Conservation (phyloP, 1,140 invertebrate genomes). For the Danaus plexippus region DNA sequence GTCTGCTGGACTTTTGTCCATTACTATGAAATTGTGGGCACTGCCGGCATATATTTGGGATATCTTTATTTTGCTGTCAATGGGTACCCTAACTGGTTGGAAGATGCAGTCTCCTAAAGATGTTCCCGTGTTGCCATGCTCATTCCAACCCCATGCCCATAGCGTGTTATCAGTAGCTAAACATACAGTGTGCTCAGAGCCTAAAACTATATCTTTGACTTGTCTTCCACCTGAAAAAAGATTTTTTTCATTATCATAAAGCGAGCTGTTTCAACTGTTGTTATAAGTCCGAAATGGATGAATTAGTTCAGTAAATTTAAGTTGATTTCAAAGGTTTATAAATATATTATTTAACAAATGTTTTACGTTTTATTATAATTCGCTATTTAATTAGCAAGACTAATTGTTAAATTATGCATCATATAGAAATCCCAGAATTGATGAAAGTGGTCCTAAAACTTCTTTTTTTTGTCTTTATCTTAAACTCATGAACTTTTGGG, state of each 20-base stretch:
- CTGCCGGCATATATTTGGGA: constrained; percentile 56
- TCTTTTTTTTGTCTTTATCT: too few species aligned
- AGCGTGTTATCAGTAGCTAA: constrained; percentile 74
- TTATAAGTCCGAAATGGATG: too few species aligned
- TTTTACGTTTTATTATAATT: too few species aligned
- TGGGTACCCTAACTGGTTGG: constrained; percentile 38
- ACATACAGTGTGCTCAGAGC: constrained; percentile 84
- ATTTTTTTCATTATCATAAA: neutral
- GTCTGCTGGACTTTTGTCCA: constrained; percentile 16
- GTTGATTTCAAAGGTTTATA: too few species aligned
- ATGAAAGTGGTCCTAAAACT: too few species aligned
- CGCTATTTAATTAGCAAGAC: too few species aligned
- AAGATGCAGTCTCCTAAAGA: constrained; percentile 75
- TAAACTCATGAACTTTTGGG: too few species aligned
- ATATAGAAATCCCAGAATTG: too few species aligned
- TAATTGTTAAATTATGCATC: too few species aligned
- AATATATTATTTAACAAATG: too few species aligned
- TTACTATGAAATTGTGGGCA: constrained; percentile 62
- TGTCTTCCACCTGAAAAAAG: constrained; percentile 50
- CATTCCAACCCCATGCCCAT: constrained; percentile 93
- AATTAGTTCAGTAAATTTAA: too few species aligned
- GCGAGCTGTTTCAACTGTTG: too few species aligned
- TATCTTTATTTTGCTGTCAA: constrained; percentile 35
- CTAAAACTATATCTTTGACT: constrained; percentile 75
- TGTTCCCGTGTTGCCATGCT: constrained; percentile 89